Conservation (phyloP, 1,140 invertebrate species). For the Bactericera cockerelli region DNA sequence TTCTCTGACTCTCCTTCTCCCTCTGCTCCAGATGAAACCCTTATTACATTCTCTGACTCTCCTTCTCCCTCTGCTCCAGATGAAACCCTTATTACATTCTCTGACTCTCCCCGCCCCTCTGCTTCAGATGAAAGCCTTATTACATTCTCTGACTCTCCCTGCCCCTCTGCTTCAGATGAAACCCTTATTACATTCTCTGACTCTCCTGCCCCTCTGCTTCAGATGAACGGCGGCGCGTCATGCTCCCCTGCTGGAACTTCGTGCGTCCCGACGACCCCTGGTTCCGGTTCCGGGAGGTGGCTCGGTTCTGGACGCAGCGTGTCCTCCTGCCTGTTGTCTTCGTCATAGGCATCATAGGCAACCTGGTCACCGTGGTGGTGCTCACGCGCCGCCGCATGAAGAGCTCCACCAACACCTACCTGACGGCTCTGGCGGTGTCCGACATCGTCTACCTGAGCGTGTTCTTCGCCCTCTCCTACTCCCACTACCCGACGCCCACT, state of each 20-base stretch:
- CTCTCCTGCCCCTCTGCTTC: no score
- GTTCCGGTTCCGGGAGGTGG: slow-evolving; percentile 27
- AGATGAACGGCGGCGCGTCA: no score
- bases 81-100: no score
- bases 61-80: no score
- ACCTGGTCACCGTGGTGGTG: slow-evolving; percentile 53
- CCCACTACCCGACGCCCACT: slow-evolving; percentile 39
- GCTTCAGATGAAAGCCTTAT: no score
- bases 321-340: slow-evolving; percentile 52
- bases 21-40: no score
- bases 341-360: slow-evolving; percentile 50
- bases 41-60: no score
- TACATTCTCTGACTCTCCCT: no score
- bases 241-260: neutral
- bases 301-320: slow-evolving; percentile 44
- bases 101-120: no score
- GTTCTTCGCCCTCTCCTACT: slow-evolving; percentile 44
- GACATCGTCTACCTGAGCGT: slow-evolving; percentile 53
- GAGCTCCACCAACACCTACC: slow-evolving; percentile 56
- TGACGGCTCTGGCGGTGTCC: slow-evolving; percentile 53
- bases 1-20: no score
- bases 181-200: no score
- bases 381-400: slow-evolving; percentile 56
- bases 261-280: neutral
- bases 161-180: no score